Percentiles rank a stretch among this genome's conserved stretches.
These are phyloP conservation scores for Echinometra lucunter DNA, from an alignment of 53 echinoderm and acorn worm species.

Conservation along the genomic window DNA sequence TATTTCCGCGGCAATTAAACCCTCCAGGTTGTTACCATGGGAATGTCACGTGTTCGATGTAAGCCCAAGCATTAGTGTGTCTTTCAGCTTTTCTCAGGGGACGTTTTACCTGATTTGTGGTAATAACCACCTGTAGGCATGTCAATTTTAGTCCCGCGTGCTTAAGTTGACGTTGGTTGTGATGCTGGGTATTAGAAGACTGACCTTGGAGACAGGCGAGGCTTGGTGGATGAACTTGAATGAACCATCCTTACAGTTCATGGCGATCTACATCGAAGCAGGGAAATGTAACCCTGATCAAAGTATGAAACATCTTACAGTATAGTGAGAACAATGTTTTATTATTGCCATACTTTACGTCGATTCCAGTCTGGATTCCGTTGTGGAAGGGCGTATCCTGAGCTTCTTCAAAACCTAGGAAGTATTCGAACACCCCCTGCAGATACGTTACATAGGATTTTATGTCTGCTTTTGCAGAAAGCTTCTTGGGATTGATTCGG, in stretches of 20 bases:
- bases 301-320: too few species aligned
- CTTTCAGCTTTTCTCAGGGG: neutral
- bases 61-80: neutral
- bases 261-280: neutral
- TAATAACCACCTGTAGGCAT: neutral
- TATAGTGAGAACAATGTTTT: neutral
- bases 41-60: neutral
- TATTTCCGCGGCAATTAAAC: neutral
- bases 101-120: neutral
- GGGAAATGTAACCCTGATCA: too few species aligned
- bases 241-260: neutral
- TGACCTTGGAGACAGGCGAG: neutral
- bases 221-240: slow-evolving; percentile 2
- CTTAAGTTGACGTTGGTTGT: slow-evolving; percentile 14
- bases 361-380: neutral
- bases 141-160: neutral
- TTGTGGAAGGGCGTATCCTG: too few species aligned
- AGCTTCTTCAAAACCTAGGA: neutral
- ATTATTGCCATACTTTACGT: neutral
- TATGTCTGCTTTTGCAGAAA: too few species aligned
- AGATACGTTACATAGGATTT: too few species aligned
- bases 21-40: neutral
- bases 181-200: neutral
- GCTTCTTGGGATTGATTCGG: neutral
- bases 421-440: too few species aligned